Percentiles rank a stretch among this genome's conserved stretches.
phyloP scores from a whole-genome alignment of 1,140 invertebrate species.

The Drosophila truncata region DNA sequence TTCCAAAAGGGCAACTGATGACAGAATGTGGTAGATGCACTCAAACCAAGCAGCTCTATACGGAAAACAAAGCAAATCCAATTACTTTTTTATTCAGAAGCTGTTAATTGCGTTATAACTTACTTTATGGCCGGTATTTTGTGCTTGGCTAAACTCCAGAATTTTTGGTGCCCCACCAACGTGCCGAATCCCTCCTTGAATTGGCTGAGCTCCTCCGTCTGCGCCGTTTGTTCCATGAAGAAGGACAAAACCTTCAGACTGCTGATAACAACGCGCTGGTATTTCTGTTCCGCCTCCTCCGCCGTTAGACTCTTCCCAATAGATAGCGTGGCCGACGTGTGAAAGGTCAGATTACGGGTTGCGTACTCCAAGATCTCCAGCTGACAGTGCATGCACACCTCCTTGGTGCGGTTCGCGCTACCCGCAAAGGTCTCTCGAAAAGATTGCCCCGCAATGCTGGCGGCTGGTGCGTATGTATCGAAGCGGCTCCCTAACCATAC shows the following conservation, averaged over 20 bases:
- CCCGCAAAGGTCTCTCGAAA: constrained; percentile 90
- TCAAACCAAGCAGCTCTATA: constrained; percentile 88
- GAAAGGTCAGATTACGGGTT: constrained; percentile 89
- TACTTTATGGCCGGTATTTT: constrained; percentile 86
- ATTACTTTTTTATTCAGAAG: neutral
- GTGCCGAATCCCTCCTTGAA: constrained; percentile 50
- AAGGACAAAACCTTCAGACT: constrained; percentile 89
- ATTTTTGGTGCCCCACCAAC: constrained; percentile 87
- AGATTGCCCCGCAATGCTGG: constrained; percentile 89
- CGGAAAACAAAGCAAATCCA: neutral
- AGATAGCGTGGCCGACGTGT: constrained; percentile 87
- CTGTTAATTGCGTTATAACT: neutral
- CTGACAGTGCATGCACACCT: constrained; percentile 92
- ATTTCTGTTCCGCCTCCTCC: constrained; percentile 91
- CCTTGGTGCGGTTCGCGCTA: constrained; percentile 87
- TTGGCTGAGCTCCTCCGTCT: constrained; percentile 86
- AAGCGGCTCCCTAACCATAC: constrained; percentile 92
- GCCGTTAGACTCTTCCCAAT: constrained; percentile 81
- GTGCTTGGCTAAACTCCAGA: constrained; percentile 90
- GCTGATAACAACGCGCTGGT: constrained; percentile 89
- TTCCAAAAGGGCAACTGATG: constrained; percentile 86
- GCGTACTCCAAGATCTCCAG: constrained; percentile 91
- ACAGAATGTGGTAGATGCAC: constrained; percentile 88
- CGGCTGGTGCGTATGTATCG: constrained; percentile 93
- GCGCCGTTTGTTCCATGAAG: constrained; percentile 87